Evolutionary conservation across 2,888 invertebrate species (phyloP).

Genomic region (Pollenia labialis): DNA sequence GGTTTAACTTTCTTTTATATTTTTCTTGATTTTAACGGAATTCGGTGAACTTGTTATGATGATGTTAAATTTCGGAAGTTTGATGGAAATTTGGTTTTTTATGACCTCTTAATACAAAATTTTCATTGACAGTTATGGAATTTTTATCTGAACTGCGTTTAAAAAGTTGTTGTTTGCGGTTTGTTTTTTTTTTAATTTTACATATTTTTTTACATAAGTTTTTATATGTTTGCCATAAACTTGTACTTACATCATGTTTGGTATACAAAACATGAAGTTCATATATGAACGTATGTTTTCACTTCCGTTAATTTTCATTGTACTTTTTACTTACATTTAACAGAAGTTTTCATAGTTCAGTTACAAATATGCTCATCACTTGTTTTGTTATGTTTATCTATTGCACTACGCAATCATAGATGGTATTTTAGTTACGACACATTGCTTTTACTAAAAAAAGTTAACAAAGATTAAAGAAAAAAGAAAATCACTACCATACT

Average conservation of each 20-base stretch:
- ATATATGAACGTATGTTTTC: constrained; percentile 16
- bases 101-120: constrained; percentile 24
- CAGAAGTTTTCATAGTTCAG: constrained; percentile 34
- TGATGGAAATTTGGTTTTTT: constrained; percentile 16
- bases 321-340: constrained; percentile 42
- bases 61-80: constrained; percentile 10
- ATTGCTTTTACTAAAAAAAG: background rate
- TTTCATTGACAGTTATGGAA: constrained; percentile 54
- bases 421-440: background rate
- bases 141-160: constrained; percentile 28
- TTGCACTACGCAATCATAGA: background rate
- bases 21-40: constrained; percentile 28
- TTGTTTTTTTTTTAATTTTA: constrained; percentile 43
- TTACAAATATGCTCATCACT: constrained; percentile 40
- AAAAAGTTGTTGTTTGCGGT: constrained; percentile 45
- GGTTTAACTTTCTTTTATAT: constrained; percentile 14
- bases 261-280: no score
- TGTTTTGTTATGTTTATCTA: constrained; percentile 18
- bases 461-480: background rate
- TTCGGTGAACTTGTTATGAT: constrained; percentile 27
- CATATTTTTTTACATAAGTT: background rate
- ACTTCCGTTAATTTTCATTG: constrained; percentile 32
- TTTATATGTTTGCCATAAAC: background rate
- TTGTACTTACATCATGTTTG: constrained; percentile 21
- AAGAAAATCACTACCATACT: background rate